Conservation (phyloP, 2,888 invertebrate genomes). For the Nebria brevicollis region DNA sequence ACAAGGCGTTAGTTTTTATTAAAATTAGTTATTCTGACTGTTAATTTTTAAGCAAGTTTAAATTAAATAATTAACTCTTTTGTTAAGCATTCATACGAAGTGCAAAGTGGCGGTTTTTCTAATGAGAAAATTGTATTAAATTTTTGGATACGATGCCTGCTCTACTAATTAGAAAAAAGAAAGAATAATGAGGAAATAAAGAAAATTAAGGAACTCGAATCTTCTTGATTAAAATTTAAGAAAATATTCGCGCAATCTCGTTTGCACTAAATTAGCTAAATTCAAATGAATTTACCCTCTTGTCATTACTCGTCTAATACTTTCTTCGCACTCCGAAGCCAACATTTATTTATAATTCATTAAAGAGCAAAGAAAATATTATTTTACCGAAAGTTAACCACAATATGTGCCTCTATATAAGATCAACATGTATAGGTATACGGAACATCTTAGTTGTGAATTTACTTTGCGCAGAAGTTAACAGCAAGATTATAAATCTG, state of each 20-base stretch:
- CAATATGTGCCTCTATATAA: too few species aligned
- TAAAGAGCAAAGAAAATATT: too few species aligned
- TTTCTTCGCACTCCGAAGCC: neutral
- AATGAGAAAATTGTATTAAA: constrained; percentile 9
- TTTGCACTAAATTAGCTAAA: neutral
- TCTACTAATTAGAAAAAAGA: constrained; percentile 14
- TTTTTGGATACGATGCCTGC: constrained; percentile 7
- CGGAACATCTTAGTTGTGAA: too few species aligned
- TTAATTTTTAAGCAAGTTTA: neutral
- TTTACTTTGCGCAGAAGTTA: neutral
- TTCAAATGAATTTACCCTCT: neutral
- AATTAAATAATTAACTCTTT: neutral
- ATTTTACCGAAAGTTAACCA: too few species aligned
- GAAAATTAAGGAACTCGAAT: neutral
- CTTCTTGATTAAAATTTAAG: constrained; percentile 14
- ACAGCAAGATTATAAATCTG: constrained; percentile 8
- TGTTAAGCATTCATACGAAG: neutral
- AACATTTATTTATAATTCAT: too few species aligned
- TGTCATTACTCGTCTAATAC: neutral
- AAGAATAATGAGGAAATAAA: constrained; percentile 13
- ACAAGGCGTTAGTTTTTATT: neutral
- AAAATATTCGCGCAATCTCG: neutral
- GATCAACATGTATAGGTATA: too few species aligned
- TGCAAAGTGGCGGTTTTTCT: neutral
- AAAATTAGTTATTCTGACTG: neutral